phyloP scores from a whole-genome alignment of 2,113 vertebrate species.

The Elephantulus edwardii region DNA sequence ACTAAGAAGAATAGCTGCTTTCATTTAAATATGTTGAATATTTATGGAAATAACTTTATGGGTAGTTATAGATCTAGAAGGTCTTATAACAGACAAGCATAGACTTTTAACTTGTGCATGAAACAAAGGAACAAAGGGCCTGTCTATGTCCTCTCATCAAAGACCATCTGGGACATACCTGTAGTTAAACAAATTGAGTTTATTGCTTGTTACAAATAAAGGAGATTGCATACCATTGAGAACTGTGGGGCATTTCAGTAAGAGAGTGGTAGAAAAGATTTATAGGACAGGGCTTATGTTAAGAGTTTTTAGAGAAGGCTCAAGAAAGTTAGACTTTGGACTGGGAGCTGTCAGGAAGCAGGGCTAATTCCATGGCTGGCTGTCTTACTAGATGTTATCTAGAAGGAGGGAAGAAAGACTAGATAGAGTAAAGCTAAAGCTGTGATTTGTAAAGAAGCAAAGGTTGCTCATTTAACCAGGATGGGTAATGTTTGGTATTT shows the following conservation, averaged over 20 bases:
- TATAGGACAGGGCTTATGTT: background rate
- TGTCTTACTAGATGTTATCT: constrained; percentile 22
- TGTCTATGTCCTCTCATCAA: background rate
- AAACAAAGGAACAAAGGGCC: constrained; percentile 20
- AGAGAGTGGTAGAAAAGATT: background rate
- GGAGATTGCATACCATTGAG: background rate
- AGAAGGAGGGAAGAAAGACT: background rate
- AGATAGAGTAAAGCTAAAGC: background rate
- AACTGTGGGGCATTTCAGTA: background rate
- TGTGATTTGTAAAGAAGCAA: constrained; percentile 32
- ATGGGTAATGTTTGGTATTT: background rate
- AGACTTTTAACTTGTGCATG: constrained; percentile 15
- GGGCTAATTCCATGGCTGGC: background rate
- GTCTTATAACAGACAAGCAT: background rate
- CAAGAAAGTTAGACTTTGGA: background rate
- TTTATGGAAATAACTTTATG: background rate
- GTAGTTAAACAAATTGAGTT: background rate
- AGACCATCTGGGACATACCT: background rate
- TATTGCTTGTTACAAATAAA: constrained; percentile 40
- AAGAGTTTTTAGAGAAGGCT: background rate
- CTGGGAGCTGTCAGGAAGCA: background rate
- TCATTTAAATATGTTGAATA: constrained; percentile 29
- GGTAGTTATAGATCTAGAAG: background rate
- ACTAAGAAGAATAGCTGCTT: background rate
- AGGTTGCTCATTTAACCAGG: background rate